phyloP scores from a whole-genome alignment of 37 sponge, comb jelly and placozoan genomes.

The Cliona cf. orientalis region DNA sequence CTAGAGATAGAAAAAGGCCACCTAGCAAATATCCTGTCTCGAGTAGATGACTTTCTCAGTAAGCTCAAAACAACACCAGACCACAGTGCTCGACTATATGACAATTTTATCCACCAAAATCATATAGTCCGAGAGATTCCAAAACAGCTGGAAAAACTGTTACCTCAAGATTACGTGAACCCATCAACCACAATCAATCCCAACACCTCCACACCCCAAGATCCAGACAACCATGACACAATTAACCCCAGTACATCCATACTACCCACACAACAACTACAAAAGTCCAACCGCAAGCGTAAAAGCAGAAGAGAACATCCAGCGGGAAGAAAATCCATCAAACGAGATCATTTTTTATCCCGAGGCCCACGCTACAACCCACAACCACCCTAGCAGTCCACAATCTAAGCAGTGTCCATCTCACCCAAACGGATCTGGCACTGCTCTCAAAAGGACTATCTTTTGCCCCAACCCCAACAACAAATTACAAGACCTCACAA shows the following conservation, averaged over 20 bases:
- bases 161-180: neutral
- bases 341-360: conserved; percentile 21
- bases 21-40: neutral
- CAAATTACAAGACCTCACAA: neutral
- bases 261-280: neutral
- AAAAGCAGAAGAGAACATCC: neutral
- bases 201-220: neutral
- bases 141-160: neutral
- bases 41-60: neutral
- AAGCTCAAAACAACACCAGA: neutral
- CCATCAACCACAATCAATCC: neutral
- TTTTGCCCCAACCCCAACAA: conserved; percentile 7
- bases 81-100: neutral
- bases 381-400: neutral
- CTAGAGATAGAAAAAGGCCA: neutral
- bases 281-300: neutral
- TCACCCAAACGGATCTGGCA: neutral
- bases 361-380: neutral
- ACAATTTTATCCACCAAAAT: neutral
- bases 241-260: neutral
- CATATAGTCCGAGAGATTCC: neutral
- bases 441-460: conserved; percentile 1
- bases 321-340: conserved; percentile 5
- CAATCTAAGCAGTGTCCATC: neutral
- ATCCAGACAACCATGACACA: neutral